These are phyloP conservation scores for Collichthys lucidus DNA, from an alignment of 2,113 vertebrate genomes.

Conservation along the genomic window DNA sequence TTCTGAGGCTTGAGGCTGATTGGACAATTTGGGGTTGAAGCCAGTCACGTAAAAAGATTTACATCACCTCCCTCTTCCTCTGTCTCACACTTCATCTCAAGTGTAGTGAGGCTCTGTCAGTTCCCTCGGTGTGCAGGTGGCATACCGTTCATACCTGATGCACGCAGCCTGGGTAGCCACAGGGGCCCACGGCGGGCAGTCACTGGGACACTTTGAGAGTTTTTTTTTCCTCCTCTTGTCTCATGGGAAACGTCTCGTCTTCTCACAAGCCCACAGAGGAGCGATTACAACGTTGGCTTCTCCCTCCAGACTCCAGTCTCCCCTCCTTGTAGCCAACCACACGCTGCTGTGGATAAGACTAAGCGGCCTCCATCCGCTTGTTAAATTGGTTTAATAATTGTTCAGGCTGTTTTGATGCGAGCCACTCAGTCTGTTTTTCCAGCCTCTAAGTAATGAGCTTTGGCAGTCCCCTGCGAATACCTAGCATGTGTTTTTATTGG, in stretches of 20 bases:
- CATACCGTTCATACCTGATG: conserved; percentile 71
- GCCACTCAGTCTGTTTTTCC: conserved; percentile 66
- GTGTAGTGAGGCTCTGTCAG: conserved; percentile 22
- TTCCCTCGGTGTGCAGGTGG: conserved; percentile 66
- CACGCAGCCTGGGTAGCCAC: conserved; percentile 50
- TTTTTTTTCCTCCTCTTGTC: conserved; percentile 36
- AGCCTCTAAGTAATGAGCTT: conserved; percentile 49
- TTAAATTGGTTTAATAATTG: conserved; percentile 72
- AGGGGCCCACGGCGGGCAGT: conserved; percentile 31
- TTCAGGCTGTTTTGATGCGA: conserved; percentile 54
- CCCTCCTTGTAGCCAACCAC: conserved; percentile 37
- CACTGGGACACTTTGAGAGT: conserved; percentile 21
- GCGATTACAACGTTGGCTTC: conserved; percentile 52
- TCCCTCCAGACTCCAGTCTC: conserved; percentile 47
- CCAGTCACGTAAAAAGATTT: conserved; percentile 46
- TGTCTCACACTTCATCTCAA: conserved; percentile 31
- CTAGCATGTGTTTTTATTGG: conserved; percentile 62
- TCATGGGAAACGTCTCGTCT: conserved; percentile 60
- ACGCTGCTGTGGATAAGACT: conserved; percentile 52
- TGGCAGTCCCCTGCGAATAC: conserved; percentile 37
- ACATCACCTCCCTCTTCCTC: not conserved
- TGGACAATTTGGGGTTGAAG: conserved; percentile 35
- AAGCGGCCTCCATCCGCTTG: conserved; percentile 53
- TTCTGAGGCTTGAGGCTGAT: conserved; percentile 5
- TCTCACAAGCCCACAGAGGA: conserved; percentile 30